Evolutionary conservation across 1,140 invertebrate genomes (phyloP).

Genomic region (Orchestia grillus): DNA sequence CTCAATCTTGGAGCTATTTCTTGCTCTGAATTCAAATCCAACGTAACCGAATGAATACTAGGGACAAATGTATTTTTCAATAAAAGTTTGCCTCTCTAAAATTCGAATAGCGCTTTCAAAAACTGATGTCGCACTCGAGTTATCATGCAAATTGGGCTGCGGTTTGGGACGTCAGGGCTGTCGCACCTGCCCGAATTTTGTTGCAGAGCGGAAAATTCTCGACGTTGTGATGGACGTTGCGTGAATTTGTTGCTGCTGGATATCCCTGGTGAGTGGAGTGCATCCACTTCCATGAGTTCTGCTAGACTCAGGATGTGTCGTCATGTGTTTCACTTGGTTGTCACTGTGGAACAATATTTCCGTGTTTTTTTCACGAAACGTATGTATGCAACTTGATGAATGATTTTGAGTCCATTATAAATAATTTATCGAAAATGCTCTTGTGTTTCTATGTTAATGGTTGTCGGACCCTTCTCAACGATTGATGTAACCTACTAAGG

Average conservation of each 20-base stretch:
- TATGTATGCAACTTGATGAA: no score
- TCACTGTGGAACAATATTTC: neutral
- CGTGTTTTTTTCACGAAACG: neutral
- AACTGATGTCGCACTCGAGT: neutral
- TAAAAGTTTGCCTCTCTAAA: neutral
- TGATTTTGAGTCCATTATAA: no score
- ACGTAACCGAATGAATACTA: neutral
- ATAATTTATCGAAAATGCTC: no score
- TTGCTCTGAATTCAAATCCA: neutral
- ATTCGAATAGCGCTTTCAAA: neutral
- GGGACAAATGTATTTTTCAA: neutral
- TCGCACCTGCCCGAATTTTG: neutral
- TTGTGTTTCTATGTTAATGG: no score
- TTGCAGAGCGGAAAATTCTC: neutral
- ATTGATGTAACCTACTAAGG: no score
- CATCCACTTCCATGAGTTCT: neutral
- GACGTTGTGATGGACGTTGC: neutral
- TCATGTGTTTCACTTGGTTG: neutral
- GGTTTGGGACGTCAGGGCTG: neutral
- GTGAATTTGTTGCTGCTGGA: neutral
- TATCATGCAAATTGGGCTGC: neutral
- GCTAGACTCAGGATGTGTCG: neutral
- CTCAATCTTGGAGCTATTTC: neutral
- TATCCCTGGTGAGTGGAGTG: neutral
- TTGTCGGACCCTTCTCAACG: no score